These are phyloP conservation scores for Riptortus pedestris DNA, from an alignment of 1,140 invertebrate species.

Conservation along the genomic window DNA sequence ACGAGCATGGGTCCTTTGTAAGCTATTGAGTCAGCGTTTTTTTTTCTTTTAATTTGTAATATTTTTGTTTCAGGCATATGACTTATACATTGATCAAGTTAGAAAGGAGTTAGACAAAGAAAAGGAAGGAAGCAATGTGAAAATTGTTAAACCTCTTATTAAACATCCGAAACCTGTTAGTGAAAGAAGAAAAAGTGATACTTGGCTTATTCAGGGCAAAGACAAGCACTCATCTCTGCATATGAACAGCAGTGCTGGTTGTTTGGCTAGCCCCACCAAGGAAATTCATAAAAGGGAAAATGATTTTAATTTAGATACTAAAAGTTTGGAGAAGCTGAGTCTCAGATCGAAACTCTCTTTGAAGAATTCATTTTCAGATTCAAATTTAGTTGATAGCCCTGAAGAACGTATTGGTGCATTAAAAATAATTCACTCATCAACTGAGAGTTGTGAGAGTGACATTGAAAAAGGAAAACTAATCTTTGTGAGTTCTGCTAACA, in stretches of 20 bases:
- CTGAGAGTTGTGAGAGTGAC: neutral
- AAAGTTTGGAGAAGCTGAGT: neutral
- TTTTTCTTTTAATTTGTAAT: neutral
- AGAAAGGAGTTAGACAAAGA: conserved; percentile 40
- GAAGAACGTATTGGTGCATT: neutral
- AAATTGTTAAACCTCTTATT: conserved; percentile 41
- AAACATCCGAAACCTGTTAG: conserved; percentile 39
- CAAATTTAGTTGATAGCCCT: neutral
- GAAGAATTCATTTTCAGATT: neutral
- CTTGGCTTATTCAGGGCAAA: neutral
- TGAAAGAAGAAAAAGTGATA: conserved; percentile 23
- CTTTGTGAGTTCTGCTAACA: too few species aligned
- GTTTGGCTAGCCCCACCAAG: neutral
- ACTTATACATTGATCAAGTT: conserved; percentile 41
- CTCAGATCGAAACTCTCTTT: neutral
- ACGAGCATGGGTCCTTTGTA: too few species aligned
- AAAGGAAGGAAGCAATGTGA: conserved; percentile 34
- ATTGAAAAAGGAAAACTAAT: neutral
- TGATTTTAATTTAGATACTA: neutral
- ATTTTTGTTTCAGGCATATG: conserved; percentile 38
- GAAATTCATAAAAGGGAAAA: neutral
- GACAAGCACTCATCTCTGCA: neutral
- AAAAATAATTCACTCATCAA: neutral
- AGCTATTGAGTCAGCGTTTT: too few species aligned
- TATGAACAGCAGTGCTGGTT: neutral